These are phyloP conservation scores for Mya arenaria DNA, from an alignment of 1,140 invertebrate genomes.

Conservation along the genomic window DNA sequence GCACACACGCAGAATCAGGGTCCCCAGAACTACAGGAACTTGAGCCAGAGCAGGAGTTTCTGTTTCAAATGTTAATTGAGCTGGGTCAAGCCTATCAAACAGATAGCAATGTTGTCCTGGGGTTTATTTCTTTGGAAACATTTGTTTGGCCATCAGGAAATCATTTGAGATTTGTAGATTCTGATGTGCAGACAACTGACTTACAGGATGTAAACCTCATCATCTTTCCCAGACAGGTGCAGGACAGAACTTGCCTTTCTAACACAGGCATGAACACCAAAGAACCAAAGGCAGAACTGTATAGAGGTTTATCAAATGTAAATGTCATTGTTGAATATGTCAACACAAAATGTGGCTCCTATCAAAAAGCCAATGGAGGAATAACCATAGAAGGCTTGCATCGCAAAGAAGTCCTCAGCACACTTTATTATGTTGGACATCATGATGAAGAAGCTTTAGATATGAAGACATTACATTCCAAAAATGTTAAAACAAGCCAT, in stretches of 20 bases:
- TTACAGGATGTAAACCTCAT: slow-evolving; percentile 48
- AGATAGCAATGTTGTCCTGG: slow-evolving; percentile 56
- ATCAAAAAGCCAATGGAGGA: slow-evolving; percentile 58
- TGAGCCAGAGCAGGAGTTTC: background rate
- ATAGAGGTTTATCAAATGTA: slow-evolving; percentile 27
- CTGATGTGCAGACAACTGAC: background rate
- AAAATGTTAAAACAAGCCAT: background rate
- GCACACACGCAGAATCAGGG: no score
- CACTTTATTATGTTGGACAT: slow-evolving; percentile 64
- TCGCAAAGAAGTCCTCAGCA: slow-evolving; percentile 64
- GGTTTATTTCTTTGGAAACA: slow-evolving; percentile 30
- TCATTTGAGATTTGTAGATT: no score
- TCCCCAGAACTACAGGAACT: background rate
- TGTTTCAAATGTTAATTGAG: background rate
- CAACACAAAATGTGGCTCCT: slow-evolving; percentile 67
- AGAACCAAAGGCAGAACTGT: slow-evolving; percentile 44
- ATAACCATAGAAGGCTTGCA: slow-evolving; percentile 66
- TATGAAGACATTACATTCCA: background rate
- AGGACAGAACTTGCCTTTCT: slow-evolving; percentile 69
- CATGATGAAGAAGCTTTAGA: slow-evolving; percentile 38
- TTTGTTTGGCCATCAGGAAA: slow-evolving; percentile 64
- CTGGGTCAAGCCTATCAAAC: slow-evolving; percentile 48
- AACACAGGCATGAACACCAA: background rate
- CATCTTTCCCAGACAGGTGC: slow-evolving; percentile 55
- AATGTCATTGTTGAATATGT: slow-evolving; percentile 63